Base-by-base conservation (phyloP, 2,797 vertebrate genomes). In the Rhinichthys osculus region DNA sequence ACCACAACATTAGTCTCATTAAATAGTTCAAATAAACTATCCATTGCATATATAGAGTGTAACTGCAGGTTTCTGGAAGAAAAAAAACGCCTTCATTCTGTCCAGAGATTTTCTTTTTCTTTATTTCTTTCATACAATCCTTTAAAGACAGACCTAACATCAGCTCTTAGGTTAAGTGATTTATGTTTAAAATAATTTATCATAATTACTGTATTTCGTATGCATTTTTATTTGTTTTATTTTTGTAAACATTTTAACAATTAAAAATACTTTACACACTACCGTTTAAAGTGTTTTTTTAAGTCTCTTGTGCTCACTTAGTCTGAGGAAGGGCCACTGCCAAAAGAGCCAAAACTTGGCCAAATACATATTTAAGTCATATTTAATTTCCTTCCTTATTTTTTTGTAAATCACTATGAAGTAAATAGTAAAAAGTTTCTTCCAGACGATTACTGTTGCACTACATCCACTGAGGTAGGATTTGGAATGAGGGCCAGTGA, bases 1-100 rank as follows among this genome's bases (percentile, higher is more conserved):
- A 82, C 62, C 27, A 82, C 52, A 82, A 42, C 17, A 42, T 33
- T 23, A 62, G 52, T 42, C 52, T 72, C 52, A 54, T 54, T 54
- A 81, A 59, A 57, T 67, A 7, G 78, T 62, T 62, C 19, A 73
- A 82, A 59, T 74, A 33, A 82, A 82, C 81, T 47, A 62, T 21
- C 40, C n/a, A 19, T 23, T 42, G 13, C n/a, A 62, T 62, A 62
- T 10, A 40, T 57, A 16, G 52, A n/a, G 23, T 19, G 76, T 23
- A 42, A 59, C 13, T 59, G 11, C 23, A 59, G 23, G 54, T 23
- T 62, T 42, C 76, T 62, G 54, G 23, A 59, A 40, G 52, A 40
- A 40, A 77, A 35, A 59, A 33, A 40, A 5, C 21, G 9, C 21
- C 52, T 78, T 77, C 21, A 16, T n/a, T 57, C 33, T 10, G 6